Evolutionary conservation across 2,888 invertebrate species (phyloP).

Genomic region (Cecidostiba fungosa): DNA sequence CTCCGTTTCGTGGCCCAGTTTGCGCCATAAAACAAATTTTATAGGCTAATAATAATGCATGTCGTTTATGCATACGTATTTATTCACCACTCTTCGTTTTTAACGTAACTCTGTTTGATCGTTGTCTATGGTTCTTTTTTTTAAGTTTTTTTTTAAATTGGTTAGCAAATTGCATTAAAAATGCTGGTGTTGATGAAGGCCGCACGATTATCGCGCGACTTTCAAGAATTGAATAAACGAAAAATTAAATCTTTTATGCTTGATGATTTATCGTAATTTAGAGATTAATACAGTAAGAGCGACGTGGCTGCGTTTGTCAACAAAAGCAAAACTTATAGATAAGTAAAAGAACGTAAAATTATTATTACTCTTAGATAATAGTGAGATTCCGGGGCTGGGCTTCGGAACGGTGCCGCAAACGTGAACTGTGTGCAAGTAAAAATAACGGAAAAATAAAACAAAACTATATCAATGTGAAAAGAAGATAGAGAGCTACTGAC

Average conservation of each 20-base stretch:
- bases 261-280: slow-evolving; percentile 41
- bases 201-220: slow-evolving; percentile 19
- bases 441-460: slow-evolving; percentile 45
- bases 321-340: slow-evolving; percentile 61
- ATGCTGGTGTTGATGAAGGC: slow-evolving; percentile 46
- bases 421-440: slow-evolving; percentile 62
- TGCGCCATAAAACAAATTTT: slow-evolving; percentile 72
- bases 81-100: slow-evolving; percentile 57
- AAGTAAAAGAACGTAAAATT: slow-evolving; percentile 65
- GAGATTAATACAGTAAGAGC: slow-evolving; percentile 49
- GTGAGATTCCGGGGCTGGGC: slow-evolving; percentile 76
- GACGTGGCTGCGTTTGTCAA: slow-evolving; percentile 56
- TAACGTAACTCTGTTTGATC: slow-evolving; percentile 50
- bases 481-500: slow-evolving; percentile 60
- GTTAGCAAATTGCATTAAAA: slow-evolving; percentile 45
- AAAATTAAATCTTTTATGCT: slow-evolving; percentile 40
- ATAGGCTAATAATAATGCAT: slow-evolving; percentile 66
- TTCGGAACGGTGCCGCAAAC: slow-evolving; percentile 73
- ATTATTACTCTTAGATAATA: slow-evolving; percentile 67
- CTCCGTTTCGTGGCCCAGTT: slow-evolving; percentile 77
- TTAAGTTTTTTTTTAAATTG: slow-evolving; percentile 46
- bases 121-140: slow-evolving; percentile 49
- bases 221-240: slow-evolving; percentile 32
- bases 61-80: slow-evolving; percentile 62
- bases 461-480: slow-evolving; percentile 60